Base-by-base conservation (phyloP, 2,888 invertebrate genomes). In the Papilio elwesi region DNA sequence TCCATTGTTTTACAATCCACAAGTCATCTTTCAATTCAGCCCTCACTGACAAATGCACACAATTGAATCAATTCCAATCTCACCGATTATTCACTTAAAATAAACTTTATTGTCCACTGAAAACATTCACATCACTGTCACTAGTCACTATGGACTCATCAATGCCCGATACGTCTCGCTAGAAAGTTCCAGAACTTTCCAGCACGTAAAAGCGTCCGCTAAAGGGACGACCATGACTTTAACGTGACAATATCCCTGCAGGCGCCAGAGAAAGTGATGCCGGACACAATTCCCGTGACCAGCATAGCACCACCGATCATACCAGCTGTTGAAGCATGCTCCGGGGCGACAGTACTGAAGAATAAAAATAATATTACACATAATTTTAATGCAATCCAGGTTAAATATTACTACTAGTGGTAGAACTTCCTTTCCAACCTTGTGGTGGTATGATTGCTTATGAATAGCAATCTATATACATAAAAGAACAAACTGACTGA, bases 281-380 rank as follows among this genome's bases (percentile, higher is more conserved):
- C 99, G 10, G 92, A 83, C 74, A 98, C 96, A 66, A 99, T 97
- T 62, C 99, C 99, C 0, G 98, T 96, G 49, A 99, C 96, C 1
- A 99, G 94, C 82, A 96, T 96, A 26, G 99, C 98, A 0, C 97
- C 98, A 57, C 97, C 99, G 88, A 98, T 97, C 99, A 99, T 99
- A 73, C 99, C 99, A 0, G 99, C 99, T 0, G 96, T 96, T 0
- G 96, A 93, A 15, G 97, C 97, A 87, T 98, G 94, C 82, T 97
- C 96, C 0, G 96, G 95, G n/a, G 97, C 96, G 15, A 98, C 98
- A 53, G 95, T 95, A 76, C 98, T 97, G 90, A 64, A 94, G 93
- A 77, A 74, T 74, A 74, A 65, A 80, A 43, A 51, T 65, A 48
- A 26, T 5, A 53, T 16, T 53, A n/a, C 26, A 26, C 2, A 26